Conservation (phyloP, 2,797 vertebrate genomes). For the Dipus sagitta region DNA sequence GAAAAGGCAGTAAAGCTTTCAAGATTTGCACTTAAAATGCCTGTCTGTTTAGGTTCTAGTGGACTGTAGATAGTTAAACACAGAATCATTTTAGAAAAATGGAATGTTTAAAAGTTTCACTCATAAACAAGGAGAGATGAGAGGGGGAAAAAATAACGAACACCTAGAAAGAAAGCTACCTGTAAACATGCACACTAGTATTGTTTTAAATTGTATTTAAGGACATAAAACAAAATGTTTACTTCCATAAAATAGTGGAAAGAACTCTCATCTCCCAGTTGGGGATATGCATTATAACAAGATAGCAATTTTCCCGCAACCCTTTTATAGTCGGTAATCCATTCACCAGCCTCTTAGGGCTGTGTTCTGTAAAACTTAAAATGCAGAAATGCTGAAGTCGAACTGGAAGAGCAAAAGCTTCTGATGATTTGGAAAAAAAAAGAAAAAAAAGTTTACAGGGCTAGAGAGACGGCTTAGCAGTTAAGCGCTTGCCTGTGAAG, state of each 20-base stretch:
- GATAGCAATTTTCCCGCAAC: background rate
- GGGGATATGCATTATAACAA: background rate
- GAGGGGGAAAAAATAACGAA: background rate
- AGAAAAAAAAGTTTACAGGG: too few relatives aligned
- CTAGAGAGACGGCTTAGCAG: too few relatives aligned
- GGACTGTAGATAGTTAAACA: background rate
- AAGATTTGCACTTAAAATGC: constrained; percentile 8
- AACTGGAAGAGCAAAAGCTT: constrained; percentile 12
- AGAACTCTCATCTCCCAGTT: background rate
- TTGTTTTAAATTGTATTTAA: constrained; percentile 57
- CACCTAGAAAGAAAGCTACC: background rate
- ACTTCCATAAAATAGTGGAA: background rate
- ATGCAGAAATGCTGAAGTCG: background rate
- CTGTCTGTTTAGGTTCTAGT: constrained; percentile 13
- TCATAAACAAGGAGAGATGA: background rate
- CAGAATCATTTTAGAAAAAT: background rate
- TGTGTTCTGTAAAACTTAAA: background rate
- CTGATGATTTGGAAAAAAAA: background rate
- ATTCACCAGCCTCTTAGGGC: background rate
- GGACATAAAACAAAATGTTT: background rate
- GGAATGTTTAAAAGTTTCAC: background rate
- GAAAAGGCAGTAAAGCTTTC: background rate
- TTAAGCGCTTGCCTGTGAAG: too few relatives aligned
- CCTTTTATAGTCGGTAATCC: background rate
- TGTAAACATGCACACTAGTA: background rate